Evolutionary conservation across 2,797 vertebrate species (phyloP).

Genomic region (Lepus townsendii): DNA sequence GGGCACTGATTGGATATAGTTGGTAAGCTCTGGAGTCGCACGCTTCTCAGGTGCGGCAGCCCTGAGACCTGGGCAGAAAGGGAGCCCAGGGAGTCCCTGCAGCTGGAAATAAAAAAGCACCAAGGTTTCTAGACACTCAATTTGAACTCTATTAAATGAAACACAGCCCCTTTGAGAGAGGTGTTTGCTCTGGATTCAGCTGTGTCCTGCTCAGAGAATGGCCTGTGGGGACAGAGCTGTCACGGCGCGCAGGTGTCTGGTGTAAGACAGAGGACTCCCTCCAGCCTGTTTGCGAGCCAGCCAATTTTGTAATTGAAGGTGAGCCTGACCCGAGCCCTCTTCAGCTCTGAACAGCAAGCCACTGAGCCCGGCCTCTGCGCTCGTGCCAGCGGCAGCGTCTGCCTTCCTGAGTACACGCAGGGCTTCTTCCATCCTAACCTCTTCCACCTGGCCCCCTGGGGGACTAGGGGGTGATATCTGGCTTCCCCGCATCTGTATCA

Average conservation of each 20-base stretch:
- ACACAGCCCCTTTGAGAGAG: constrained; percentile 77
- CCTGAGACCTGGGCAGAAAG: background rate
- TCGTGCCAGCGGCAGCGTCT: constrained; percentile 68
- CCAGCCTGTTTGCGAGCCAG: constrained; percentile 77
- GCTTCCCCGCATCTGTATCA: too few species aligned
- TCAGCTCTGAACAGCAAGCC: constrained; percentile 68
- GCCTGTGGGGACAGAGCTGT: constrained; percentile 82
- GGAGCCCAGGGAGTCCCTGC: background rate
- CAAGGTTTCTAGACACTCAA: constrained; percentile 70
- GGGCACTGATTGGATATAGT: constrained; percentile 24
- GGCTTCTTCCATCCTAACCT: constrained; percentile 48
- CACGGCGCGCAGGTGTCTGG: constrained; percentile 84
- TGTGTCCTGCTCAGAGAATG: constrained; percentile 69
- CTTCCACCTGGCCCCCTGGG: background rate
- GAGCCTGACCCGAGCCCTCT: constrained; percentile 77
- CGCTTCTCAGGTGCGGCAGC: constrained; percentile 15
- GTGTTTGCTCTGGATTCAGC: constrained; percentile 86
- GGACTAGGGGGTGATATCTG: background rate
- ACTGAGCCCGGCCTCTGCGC: constrained; percentile 63
- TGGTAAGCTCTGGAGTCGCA: background rate
- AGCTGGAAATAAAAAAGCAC: constrained; percentile 71
- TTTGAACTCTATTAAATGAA: constrained; percentile 82
- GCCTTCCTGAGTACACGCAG: constrained; percentile 65
- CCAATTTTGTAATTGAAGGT: constrained; percentile 82
- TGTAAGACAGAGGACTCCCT: constrained; percentile 81